Percentiles rank a stretch among this genome's conserved stretches.
phyloP scores from a whole-genome alignment of 2,888 invertebrate genomes.

The Urechis unicinctus region DNA sequence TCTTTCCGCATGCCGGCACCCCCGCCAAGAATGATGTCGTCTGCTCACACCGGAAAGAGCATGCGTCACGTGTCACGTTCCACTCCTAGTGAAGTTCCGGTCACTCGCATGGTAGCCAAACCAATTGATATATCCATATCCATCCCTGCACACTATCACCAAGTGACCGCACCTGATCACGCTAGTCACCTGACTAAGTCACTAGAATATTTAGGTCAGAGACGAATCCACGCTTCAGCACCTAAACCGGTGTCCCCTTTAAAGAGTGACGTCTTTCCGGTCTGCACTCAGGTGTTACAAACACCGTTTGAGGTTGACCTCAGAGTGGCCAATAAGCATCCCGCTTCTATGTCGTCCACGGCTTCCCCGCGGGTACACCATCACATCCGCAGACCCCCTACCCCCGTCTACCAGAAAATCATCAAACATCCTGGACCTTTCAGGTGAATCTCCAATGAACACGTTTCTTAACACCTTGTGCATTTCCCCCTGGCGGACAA shows the following conservation, averaged over 20 bases:
- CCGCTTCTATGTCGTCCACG: background rate
- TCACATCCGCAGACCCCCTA: background rate
- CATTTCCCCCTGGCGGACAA: no score
- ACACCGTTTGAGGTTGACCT: background rate
- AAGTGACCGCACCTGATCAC: background rate
- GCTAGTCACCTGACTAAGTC: background rate
- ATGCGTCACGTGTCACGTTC: no score
- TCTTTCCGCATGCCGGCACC: no score
- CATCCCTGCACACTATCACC: background rate
- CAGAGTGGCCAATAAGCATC: background rate
- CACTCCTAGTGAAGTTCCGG: no score
- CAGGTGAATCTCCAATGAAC: conserved; percentile 26
- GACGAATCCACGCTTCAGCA: background rate
- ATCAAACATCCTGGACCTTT: conserved; percentile 39
- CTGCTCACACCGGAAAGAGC: background rate
- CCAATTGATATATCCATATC: background rate
- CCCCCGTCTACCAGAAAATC: conserved; percentile 30
- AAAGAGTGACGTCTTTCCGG: no score
- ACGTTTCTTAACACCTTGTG: background rate
- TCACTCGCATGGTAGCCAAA: background rate
- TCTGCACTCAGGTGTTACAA: no score
- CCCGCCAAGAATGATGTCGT: no score
- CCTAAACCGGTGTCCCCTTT: background rate
- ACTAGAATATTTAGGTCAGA: no score
- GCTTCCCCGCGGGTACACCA: background rate